These are phyloP conservation scores for Iphiclides podalirius DNA, from an alignment of 2,888 invertebrate genomes.

Conservation along the genomic window DNA sequence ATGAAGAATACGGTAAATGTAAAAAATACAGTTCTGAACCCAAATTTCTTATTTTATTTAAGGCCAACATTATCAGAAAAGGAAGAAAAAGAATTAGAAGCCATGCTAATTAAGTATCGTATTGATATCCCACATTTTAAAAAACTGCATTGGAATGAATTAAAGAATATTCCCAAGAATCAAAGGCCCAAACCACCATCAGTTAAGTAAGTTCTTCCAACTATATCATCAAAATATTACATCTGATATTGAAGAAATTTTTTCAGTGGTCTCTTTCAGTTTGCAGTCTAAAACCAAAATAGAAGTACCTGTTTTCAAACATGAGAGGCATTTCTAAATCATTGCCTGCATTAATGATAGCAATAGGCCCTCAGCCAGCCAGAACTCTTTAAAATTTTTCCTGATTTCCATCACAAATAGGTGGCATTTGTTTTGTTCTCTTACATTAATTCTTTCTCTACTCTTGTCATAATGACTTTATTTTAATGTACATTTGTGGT, in stretches of 20 bases:
- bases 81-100: conserved; percentile 39
- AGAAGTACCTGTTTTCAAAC: too few species aligned
- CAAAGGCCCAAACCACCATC: conserved; percentile 56
- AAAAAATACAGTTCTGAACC: not conserved
- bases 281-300: too few species aligned
- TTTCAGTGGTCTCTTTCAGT: too few species aligned
- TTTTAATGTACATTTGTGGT: conserved; percentile 20
- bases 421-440: too few species aligned
- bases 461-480: too few species aligned
- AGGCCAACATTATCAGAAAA: conserved; percentile 55
- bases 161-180: conserved; percentile 60
- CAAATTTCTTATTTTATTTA: conserved; percentile 20
- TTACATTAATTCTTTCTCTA: too few species aligned
- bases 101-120: conserved; percentile 43
- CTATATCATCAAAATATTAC: not conserved
- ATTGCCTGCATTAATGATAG: too few species aligned
- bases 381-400: too few species aligned
- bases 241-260: not conserved
- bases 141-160: conserved; percentile 61
- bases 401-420: too few species aligned
- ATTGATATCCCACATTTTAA: conserved; percentile 52
- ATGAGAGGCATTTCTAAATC: too few species aligned
- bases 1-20: not conserved
- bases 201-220: conserved; percentile 30
- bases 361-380: too few species aligned